phyloP scores from a whole-genome alignment of 2,888 invertebrate species.

The Yponomeuta plumbellus region DNA sequence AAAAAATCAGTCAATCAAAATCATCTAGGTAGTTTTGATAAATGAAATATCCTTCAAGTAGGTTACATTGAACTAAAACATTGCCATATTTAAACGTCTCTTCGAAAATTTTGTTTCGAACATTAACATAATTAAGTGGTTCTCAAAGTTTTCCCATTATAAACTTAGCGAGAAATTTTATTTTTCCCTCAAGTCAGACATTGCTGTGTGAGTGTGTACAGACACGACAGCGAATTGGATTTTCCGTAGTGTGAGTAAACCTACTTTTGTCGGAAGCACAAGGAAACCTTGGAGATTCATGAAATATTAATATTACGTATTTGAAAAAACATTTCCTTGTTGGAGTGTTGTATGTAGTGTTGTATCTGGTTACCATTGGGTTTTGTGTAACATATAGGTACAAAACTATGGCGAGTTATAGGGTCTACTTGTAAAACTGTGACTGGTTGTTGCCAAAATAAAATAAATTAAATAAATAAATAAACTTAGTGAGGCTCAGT shows the following conservation, averaged over 20 bases:
- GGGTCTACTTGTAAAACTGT: too few relatives aligned
- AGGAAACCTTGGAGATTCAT: slow-evolving; percentile 69
- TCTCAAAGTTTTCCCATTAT: slow-evolving; percentile 78
- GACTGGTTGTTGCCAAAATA: too few relatives aligned
- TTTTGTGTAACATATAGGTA: too few relatives aligned
- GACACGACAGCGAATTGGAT: slow-evolving; percentile 72
- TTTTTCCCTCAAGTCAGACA: slow-evolving; percentile 75
- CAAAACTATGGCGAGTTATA: too few relatives aligned
- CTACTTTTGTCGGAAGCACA: slow-evolving; percentile 72
- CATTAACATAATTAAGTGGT: slow-evolving; percentile 78
- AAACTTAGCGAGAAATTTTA: slow-evolving; percentile 77
- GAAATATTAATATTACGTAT: slow-evolving; percentile 65
- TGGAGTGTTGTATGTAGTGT: slow-evolving; percentile 16
- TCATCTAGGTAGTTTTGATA: not conserved
- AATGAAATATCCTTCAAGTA: not conserved
- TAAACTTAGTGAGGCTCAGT: too few relatives aligned
- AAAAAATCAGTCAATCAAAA: too few relatives aligned
- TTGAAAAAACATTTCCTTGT: slow-evolving; percentile 34
- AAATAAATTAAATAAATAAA: too few relatives aligned
- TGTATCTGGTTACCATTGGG: not conserved
- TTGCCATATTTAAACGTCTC: slow-evolving; percentile 71
- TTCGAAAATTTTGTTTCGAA: slow-evolving; percentile 76
- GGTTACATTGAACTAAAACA: slow-evolving; percentile 57
- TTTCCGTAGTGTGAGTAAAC: slow-evolving; percentile 71
- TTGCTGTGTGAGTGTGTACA: slow-evolving; percentile 65